Evolutionary conservation across 2,113 vertebrate genomes (phyloP).

Genomic region (Malurus alboscapulatus): DNA sequence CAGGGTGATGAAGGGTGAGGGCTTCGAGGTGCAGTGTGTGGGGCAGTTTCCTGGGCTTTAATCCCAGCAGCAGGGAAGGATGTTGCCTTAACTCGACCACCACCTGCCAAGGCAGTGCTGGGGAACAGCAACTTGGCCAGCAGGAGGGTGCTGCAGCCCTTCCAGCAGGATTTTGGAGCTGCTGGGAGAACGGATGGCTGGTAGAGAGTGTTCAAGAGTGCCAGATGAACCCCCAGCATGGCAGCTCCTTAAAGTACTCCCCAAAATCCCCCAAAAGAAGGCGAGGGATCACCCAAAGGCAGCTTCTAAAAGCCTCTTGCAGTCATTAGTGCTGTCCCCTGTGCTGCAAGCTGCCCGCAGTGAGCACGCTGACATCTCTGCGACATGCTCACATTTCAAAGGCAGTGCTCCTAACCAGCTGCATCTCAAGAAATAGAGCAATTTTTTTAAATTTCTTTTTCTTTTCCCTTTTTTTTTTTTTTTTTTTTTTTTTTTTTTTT

Average conservation of each 20-base stretch:
- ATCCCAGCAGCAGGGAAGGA: background rate
- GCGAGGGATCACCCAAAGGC: background rate
- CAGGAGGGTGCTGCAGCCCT: background rate
- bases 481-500: background rate
- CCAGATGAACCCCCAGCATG: background rate
- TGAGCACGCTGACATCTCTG: constrained; percentile 70
- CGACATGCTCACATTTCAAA: constrained; percentile 85
- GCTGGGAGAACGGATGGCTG: background rate
- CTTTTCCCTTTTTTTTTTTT: background rate
- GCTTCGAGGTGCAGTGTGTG: background rate
- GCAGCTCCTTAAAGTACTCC: constrained; percentile 32
- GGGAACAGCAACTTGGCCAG: accelerated
- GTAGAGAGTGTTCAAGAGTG: background rate
- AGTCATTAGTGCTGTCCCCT: constrained; percentile 72
- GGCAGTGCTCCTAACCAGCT: constrained; percentile 79
- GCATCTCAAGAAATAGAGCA: constrained; percentile 67
- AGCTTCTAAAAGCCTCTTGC: constrained; percentile 15
- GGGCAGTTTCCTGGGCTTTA: background rate
- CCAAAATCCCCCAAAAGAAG: background rate
- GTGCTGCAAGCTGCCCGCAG: constrained; percentile 69
- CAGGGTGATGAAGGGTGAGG: background rate
- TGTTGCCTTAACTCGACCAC: background rate
- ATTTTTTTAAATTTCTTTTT: background rate
- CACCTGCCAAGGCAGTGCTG: accelerated
- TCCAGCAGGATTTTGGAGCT: background rate